A percentile compares a stretch with the other conserved stretches of the same genome.
Conservation (phyloP, 2,888 invertebrate species). For the Xanthostigma xanthostigma region DNA sequence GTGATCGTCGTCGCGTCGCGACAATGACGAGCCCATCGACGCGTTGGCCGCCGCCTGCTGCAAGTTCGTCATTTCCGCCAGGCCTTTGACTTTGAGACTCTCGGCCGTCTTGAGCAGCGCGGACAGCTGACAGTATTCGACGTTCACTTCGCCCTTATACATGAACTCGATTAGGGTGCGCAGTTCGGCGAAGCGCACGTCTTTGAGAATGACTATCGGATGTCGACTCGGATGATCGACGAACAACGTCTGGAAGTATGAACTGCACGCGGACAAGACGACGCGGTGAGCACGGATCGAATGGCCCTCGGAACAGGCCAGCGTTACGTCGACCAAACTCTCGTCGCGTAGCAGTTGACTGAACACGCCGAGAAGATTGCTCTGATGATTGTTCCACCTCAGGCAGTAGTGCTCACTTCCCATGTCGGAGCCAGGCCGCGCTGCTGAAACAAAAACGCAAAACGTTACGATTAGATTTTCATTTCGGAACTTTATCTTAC, state of each 20-base stretch:
- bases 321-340: constrained; percentile 90
- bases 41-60: constrained; percentile 26
- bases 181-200: constrained; percentile 82
- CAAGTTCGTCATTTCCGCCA: constrained; percentile 83
- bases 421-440: constrained; percentile 87
- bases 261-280: constrained; percentile 89
- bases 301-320: constrained; percentile 91
- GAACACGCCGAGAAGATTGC: constrained; percentile 93
- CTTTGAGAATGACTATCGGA: constrained; percentile 87
- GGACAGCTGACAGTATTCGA: constrained; percentile 84
- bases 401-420: constrained; percentile 98
- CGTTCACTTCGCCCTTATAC: constrained; percentile 93
- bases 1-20: constrained; percentile 16
- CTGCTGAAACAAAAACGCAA: constrained; percentile 31
- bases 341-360: constrained; percentile 92
- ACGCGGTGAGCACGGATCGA: constrained; percentile 88
- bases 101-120: constrained; percentile 83
- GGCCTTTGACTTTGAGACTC: constrained; percentile 82
- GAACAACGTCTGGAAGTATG: constrained; percentile 87
- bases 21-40: constrained; percentile 16
- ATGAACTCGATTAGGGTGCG: constrained; percentile 89
- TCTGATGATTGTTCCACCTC: constrained; percentile 98
- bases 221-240: constrained; percentile 85
- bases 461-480: no score
- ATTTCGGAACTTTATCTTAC: no score